Base-by-base conservation (phyloP, 2,113 vertebrate genomes). In the Corydoras sp. region DNA sequence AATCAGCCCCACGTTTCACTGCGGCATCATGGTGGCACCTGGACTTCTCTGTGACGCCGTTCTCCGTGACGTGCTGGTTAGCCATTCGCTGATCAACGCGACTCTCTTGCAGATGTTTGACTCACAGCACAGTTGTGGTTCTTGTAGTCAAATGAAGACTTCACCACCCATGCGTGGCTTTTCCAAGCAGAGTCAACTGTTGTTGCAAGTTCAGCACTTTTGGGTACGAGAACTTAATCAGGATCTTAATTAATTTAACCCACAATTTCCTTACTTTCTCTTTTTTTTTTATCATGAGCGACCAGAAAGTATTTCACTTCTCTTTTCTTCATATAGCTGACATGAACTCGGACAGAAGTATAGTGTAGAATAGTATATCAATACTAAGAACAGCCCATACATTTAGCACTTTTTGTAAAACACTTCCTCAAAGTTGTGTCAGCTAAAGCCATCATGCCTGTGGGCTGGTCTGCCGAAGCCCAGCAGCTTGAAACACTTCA, bases 261-360 rank as follows among this genome's bases (percentile, higher is more conserved):
- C n/a, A 35, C 13, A 13, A 55, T 50, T 60, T 29, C 51, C 51
- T 72, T 66, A 32, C 18, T 12, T 14, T 79, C 53, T 53, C 43
- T 58, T 54, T 62, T 32, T 54, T 11, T 30, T n/a, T 29, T 5
- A 68, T 49, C 14, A 35, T 35, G 10, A 43, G 10, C 18, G 13
- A 11, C 31, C 14, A 11, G 15, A 58, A 3, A 24, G 7, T 43
- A 14, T 31, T 61, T 32, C 74, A 67, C 62, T 76, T 76, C 74
- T 76, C 58, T 50, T 76, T 76, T 76, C 68, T 66, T 54, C 51
- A n/a, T 71, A 65, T 61, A 61, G 29, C 49, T 71, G 50, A 55
- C n/a, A 64, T 62, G 68, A 71, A 71, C 15, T 59, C 63, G 30
- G 60, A 63, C 62, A 68, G 51, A 74, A 67, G 53, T 71, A 10